A percentile compares a stretch with the other conserved stretches of the same genome.
Evolutionary conservation across 1,140 invertebrate species (phyloP).

Genomic region (Tetragonula clypearis): DNA sequence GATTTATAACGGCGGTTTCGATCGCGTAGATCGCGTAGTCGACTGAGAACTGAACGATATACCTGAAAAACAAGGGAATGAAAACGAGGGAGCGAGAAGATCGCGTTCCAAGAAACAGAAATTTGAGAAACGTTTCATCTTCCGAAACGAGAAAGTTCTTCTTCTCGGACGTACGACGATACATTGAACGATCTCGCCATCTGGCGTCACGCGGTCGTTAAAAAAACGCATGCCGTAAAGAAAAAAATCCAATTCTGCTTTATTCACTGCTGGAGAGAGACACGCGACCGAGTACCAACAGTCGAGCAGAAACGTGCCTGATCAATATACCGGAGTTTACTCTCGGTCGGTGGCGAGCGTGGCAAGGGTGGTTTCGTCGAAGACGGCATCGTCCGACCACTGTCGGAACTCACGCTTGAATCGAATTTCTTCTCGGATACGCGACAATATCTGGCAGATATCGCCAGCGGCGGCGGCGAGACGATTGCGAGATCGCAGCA

Average conservation of each 20-base stretch:
- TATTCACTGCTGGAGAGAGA: slow-evolving; percentile 6
- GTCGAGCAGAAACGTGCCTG: neutral
- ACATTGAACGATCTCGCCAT: slow-evolving; percentile 6
- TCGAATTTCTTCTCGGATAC: neutral
- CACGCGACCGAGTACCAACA: neutral
- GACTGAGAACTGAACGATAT: neutral
- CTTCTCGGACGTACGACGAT: no score
- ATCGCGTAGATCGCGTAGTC: neutral
- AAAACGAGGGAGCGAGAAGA: no score
- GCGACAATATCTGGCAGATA: neutral
- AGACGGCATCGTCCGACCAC: neutral
- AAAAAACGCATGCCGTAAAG: neutral
- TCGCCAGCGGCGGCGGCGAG: neutral
- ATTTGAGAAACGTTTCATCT: neutral
- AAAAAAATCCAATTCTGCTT: neutral
- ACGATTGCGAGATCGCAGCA: neutral
- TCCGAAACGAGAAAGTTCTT: neutral
- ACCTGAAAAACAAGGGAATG: neutral
- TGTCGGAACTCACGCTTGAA: neutral
- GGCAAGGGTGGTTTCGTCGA: neutral
- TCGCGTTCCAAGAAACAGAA: neutral
- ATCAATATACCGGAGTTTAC: slow-evolving; percentile 14
- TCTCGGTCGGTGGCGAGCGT: slow-evolving; percentile 17
- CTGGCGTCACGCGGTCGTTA: neutral
- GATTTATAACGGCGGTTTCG: slow-evolving; percentile 27